A percentile compares a stretch with the other conserved stretches of the same genome.
phyloP scores from a whole-genome alignment of 2,797 vertebrate species.

The Pipistrellus pipistrellus region DNA sequence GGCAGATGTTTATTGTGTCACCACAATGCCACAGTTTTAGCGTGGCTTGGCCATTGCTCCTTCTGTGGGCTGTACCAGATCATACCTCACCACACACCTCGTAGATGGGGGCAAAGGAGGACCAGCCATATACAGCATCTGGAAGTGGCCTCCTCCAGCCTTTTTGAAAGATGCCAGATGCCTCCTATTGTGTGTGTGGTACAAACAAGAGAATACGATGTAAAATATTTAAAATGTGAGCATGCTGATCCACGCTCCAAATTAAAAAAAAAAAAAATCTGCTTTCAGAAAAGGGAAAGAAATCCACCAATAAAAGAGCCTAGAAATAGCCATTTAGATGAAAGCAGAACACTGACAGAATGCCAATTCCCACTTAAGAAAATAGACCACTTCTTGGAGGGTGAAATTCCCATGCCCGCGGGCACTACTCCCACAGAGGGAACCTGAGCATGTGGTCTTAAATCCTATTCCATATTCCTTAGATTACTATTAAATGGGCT shows the following conservation, averaged over 20 bases:
- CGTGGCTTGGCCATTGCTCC: not conserved
- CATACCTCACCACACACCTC: not conserved
- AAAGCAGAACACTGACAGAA: conserved; percentile 55
- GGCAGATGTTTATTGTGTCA: not conserved
- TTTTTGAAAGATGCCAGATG: conserved; percentile 58
- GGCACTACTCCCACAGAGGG: not conserved
- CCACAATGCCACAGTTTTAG: too few species aligned
- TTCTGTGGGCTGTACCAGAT: not conserved
- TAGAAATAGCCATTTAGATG: conserved; percentile 46
- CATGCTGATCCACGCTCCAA: conserved; percentile 18
- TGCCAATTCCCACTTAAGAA: conserved; percentile 63
- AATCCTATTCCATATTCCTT: conserved; percentile 61
- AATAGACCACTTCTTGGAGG: conserved; percentile 52
- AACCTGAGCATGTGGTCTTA: conserved; percentile 19
- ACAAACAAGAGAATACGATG: conserved; percentile 42
- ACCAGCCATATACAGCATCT: not conserved
- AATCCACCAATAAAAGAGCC: conserved; percentile 40
- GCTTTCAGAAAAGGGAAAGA: conserved; percentile 11
- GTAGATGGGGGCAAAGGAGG: not conserved
- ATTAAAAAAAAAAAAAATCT: not conserved
- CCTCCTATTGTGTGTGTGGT: not conserved
- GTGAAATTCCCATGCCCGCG: conserved; percentile 40
- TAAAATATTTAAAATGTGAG: conserved; percentile 52
- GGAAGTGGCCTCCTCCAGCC: not conserved
- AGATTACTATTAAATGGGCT: conserved; percentile 60